Percentiles rank a stretch among this genome's conserved stretches.
These are phyloP conservation scores for crab-eating macaque (Macaca fascicularis) DNA, from an alignment of 2,113 vertebrate genomes.

Conservation along the genomic window T2T-MFA8v1.1 NC_088375.1:185772001-185772500, in stretches of 20 bases:
- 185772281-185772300: neutral
- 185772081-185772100: neutral
- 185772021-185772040: neutral
- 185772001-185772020: neutral
- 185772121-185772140: neutral
- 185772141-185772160: neutral
- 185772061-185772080: neutral
- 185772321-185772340: neutral
- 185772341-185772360: neutral
- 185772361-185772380: neutral
- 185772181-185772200: neutral
- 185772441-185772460: neutral
- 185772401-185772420: conserved; percentile 4
- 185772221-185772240: neutral
- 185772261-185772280: neutral
- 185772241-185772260: neutral
- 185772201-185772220: neutral
- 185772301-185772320: neutral
- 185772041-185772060: neutral
- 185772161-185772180: neutral
- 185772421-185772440: conserved; percentile 45
- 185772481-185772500: neutral
- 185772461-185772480: neutral
- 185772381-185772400: neutral
- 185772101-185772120: neutral